phyloP scores from a whole-genome alignment of 1,140 invertebrate genomes.

The Belonocnema kinseyi region DNA sequence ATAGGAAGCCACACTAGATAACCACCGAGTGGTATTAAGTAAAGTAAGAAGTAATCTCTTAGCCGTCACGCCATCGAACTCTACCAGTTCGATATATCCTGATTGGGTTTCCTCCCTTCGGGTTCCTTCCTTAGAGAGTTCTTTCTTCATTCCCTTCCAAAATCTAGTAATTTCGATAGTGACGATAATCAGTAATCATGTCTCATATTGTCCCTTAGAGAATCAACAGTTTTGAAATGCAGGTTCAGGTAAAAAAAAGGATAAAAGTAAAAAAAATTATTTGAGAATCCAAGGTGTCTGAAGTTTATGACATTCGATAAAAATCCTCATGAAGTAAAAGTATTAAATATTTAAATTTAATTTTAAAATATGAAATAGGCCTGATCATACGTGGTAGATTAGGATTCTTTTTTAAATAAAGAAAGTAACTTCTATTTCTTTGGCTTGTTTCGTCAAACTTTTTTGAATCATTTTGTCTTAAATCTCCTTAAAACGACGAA shows the following conservation, averaged over 20 bases:
- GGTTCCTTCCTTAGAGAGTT: conserved; percentile 46
- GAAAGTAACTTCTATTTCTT: too few species aligned
- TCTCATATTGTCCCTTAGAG: conserved; percentile 32
- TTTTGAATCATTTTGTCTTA: too few species aligned
- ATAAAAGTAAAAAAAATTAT: background rate
- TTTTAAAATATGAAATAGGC: too few species aligned
- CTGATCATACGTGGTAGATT: too few species aligned
- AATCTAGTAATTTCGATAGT: conserved; percentile 59
- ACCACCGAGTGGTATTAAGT: conserved; percentile 47
- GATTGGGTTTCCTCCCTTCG: conserved; percentile 64
- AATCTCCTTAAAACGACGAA: too few species aligned
- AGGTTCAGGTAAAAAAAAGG: too few species aligned
- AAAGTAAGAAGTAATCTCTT: conserved; percentile 63
- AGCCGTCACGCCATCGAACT: conserved; percentile 61
- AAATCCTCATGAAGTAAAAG: too few species aligned
- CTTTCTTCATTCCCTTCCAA: conserved; percentile 39
- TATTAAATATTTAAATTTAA: too few species aligned
- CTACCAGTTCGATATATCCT: conserved; percentile 57
- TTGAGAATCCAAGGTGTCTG: background rate
- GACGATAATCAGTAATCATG: conserved; percentile 52
- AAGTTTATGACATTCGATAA: too few species aligned
- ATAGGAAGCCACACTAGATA: conserved; percentile 3
- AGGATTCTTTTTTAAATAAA: too few species aligned
- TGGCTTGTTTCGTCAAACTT: too few species aligned
- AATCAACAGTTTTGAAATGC: background rate